Percentiles rank a stretch among this genome's conserved stretches.
Conservation (phyloP, 2,888 invertebrate genomes). For the Drymonia ruficornis region DNA sequence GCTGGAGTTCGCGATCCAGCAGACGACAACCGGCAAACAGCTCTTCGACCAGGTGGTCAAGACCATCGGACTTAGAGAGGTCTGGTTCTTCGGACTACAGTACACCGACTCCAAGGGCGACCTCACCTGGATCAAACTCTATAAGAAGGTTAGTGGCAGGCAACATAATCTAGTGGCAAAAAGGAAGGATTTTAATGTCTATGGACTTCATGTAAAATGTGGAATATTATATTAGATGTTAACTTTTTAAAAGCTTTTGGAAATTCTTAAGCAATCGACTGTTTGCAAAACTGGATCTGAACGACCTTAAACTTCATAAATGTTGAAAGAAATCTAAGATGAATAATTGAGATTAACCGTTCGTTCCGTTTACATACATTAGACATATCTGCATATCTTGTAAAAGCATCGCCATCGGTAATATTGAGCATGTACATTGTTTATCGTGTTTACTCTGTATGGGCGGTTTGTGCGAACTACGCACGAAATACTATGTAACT, state of each 20-base stretch:
- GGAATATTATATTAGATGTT: too few relatives aligned
- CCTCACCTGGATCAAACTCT: slow-evolving; percentile 99
- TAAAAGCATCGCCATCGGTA: slow-evolving; percentile 32
- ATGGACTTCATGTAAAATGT: too few relatives aligned
- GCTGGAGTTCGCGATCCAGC: slow-evolving; percentile 99
- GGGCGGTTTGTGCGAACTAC: slow-evolving; percentile 30
- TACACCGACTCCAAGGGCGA: slow-evolving; percentile 99
- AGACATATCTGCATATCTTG: slow-evolving; percentile 26
- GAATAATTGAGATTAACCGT: slow-evolving; percentile 13
- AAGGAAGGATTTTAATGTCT: too few relatives aligned
- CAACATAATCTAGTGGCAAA: background rate
- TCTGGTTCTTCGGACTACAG: slow-evolving; percentile 99
- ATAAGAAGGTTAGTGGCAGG: slow-evolving; percentile 95
- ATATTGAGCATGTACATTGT: slow-evolving; percentile 32
- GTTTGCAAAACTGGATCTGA: slow-evolving; percentile 18
- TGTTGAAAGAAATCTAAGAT: slow-evolving; percentile 9
- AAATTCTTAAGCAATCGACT: slow-evolving; percentile 6
- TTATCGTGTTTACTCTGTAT: slow-evolving; percentile 32
- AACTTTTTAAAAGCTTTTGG: too few relatives aligned
- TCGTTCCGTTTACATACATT: slow-evolving; percentile 37
- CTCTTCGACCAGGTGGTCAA: slow-evolving; percentile 99
- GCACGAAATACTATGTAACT: slow-evolving; percentile 40
- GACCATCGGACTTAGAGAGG: slow-evolving; percentile 99
- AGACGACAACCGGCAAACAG: slow-evolving; percentile 99
- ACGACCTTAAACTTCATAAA: slow-evolving; percentile 23